These are phyloP conservation scores for Aphodius granarius DNA, from an alignment of 2,888 invertebrate species.

Conservation along the genomic window DNA sequence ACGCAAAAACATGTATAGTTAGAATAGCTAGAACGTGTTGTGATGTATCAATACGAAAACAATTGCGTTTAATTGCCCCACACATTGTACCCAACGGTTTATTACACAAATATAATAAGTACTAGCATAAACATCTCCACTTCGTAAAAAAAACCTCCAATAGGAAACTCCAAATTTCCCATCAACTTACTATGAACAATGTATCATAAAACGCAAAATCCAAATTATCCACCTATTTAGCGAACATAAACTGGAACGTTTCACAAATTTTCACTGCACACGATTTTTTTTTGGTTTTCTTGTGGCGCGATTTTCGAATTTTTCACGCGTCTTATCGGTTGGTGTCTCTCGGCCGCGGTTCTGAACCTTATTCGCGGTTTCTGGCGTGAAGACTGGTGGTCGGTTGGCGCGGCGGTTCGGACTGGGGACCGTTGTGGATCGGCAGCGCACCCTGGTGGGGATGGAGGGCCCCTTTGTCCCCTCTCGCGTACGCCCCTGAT, in stretches of 20 bases:
- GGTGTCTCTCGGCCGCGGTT: not conserved
- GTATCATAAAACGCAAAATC: not conserved
- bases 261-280: not conserved
- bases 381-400: not conserved
- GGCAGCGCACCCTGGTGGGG: not conserved
- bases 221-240: not conserved
- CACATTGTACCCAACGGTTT: too few species aligned
- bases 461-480: not conserved
- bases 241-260: not conserved
- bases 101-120: too few species aligned
- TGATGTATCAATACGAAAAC: too few species aligned
- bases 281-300: not conserved
- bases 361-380: not conserved
- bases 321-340: not conserved
- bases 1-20: too few species aligned
- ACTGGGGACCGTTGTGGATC: not conserved
- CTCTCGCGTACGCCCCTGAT: not conserved
- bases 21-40: not conserved
- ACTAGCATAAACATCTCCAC: too few species aligned
- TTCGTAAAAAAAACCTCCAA: too few species aligned
- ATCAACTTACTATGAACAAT: not conserved
- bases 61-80: too few species aligned
- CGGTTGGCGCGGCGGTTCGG: not conserved
- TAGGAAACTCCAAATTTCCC: not conserved
- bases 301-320: not conserved